Percentiles rank a stretch among this genome's conserved stretches.
These are phyloP conservation scores for Tamias sibiricus DNA, from an alignment of 2,113 vertebrate species.

Conservation along the genomic window DNA sequence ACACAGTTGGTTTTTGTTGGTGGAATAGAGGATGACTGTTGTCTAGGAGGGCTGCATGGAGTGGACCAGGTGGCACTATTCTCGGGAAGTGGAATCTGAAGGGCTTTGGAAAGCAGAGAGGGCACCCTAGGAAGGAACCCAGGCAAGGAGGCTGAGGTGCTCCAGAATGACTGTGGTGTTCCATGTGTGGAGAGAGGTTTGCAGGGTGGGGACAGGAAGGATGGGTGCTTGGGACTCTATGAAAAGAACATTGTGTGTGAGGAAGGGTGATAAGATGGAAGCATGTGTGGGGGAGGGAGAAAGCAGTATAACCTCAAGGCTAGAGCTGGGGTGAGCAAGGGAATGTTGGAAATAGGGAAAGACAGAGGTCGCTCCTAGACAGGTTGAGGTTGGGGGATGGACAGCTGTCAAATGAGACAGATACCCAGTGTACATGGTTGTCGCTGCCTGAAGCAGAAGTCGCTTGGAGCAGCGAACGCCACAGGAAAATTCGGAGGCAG, in stretches of 20 bases:
- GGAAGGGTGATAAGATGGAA: background rate
- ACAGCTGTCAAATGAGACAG: background rate
- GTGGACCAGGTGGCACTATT: background rate
- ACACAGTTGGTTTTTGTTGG: background rate
- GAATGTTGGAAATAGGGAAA: background rate
- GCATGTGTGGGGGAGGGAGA: background rate
- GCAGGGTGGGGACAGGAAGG: background rate
- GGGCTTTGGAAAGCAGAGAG: background rate
- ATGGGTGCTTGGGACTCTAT: background rate
- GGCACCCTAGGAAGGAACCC: background rate
- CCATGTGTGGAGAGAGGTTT: background rate
- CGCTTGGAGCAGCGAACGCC: too few species aligned
- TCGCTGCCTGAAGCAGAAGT: too few species aligned
- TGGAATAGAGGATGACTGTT: background rate
- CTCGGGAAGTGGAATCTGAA: background rate
- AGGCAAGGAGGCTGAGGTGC: background rate
- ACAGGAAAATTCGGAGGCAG: too few species aligned
- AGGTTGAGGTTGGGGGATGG: background rate
- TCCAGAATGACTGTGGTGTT: background rate
- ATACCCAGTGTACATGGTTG: background rate
- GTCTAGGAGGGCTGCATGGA: background rate
- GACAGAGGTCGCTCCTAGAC: background rate
- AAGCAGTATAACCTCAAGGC: background rate
- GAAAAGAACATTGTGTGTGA: background rate
- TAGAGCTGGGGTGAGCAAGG: background rate